phyloP scores from a whole-genome alignment of 1,140 invertebrate species.

The Aphidius ervi region DNA sequence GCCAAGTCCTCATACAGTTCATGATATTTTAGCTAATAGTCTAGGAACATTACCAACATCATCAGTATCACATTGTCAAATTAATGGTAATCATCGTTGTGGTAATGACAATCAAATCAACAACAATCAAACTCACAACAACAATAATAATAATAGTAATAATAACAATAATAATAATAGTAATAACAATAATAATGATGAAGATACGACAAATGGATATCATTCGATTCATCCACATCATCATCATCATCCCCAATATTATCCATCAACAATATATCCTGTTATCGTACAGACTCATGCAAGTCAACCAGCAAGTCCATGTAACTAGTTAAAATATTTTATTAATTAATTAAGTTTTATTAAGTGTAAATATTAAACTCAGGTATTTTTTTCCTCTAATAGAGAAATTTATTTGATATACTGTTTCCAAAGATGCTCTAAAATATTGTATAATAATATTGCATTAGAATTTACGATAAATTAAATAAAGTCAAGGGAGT shows the following conservation, averaged over 20 bases:
- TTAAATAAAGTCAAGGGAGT: too few relatives aligned
- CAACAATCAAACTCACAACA: slow-evolving; percentile 18
- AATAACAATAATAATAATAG: slow-evolving; percentile 21
- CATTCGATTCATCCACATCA: slow-evolving; percentile 24
- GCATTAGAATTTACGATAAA: too few relatives aligned
- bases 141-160: slow-evolving; percentile 16
- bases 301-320: slow-evolving; percentile 45
- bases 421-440: not conserved
- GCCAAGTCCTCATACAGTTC: slow-evolving; percentile 66
- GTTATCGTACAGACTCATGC: slow-evolving; percentile 37
- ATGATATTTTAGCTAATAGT: slow-evolving; percentile 61
- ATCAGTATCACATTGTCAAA: slow-evolving; percentile 32
- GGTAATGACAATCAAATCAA: slow-evolving; percentile 5
- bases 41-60: slow-evolving; percentile 30
- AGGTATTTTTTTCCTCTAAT: not conserved
- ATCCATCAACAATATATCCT: slow-evolving; percentile 40
- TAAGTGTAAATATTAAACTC: not conserved
- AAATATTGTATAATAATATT: too few relatives aligned
- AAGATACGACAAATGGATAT: slow-evolving; percentile 28
- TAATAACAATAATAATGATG: slow-evolving; percentile 32
- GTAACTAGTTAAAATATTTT: slow-evolving; percentile 31
- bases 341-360: not conserved
- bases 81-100: slow-evolving; percentile 30
- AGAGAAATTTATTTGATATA: not conserved
- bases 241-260: slow-evolving; percentile 45